Conservation (phyloP, 2,113 vertebrate genomes). For the Petaurus breviceps region DNA sequence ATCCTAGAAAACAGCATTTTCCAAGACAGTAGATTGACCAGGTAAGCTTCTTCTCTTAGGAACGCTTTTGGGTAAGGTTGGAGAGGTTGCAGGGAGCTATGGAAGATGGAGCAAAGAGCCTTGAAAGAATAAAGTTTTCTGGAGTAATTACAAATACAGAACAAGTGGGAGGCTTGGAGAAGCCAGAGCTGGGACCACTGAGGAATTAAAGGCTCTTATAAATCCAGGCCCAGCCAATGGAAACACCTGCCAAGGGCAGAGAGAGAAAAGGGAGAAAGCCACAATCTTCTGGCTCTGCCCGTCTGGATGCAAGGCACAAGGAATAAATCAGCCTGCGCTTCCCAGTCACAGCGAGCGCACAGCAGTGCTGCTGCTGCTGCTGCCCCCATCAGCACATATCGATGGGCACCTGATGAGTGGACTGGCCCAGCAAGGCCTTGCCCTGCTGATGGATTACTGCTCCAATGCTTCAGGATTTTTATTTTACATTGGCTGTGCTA, state of each 20-base stretch:
- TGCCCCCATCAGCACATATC: neutral
- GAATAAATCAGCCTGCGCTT: neutral
- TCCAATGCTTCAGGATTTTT: slow-evolving; percentile 26
- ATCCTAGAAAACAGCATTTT: neutral
- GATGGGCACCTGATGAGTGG: neutral
- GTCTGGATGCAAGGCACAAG: neutral
- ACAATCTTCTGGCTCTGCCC: neutral
- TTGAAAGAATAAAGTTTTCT: neutral
- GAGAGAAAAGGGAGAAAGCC: neutral
- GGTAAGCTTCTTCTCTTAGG: neutral
- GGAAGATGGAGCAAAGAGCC: neutral
- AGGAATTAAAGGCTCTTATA: neutral
- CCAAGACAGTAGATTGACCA: neutral
- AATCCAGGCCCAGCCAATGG: neutral
- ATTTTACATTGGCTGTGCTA: slow-evolving; percentile 46
- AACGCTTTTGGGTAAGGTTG: neutral
- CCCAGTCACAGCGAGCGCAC: neutral
- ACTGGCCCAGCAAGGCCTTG: slow-evolving; percentile 3
- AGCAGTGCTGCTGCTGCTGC: neutral
- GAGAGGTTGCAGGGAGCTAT: neutral
- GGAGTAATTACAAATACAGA: neutral
- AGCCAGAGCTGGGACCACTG: neutral
- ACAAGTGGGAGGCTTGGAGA: neutral
- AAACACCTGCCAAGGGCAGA: neutral
- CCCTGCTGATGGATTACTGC: neutral